Percentiles rank a stretch among this genome's conserved stretches.
Evolutionary conservation across 2,888 invertebrate species (phyloP).

Genomic region (Augochlorella aurata): DNA sequence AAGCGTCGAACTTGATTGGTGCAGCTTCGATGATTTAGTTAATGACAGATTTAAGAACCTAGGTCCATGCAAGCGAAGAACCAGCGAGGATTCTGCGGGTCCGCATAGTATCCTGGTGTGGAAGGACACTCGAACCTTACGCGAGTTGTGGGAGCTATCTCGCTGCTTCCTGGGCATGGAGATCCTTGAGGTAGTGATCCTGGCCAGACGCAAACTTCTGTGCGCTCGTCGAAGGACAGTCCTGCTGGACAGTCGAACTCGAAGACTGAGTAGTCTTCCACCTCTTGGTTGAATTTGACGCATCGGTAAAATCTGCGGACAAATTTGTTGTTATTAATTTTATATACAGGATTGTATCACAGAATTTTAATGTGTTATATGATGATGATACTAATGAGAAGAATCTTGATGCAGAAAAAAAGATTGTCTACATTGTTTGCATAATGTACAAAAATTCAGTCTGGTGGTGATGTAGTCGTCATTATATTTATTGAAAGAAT

Average conservation of each 20-base stretch:
- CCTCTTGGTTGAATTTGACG: constrained; percentile 90
- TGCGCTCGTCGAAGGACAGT: constrained; percentile 88
- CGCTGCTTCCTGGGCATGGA: constrained; percentile 90
- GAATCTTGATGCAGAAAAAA: too few relatives aligned
- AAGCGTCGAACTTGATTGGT: background rate
- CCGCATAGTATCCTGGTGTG: constrained; percentile 89
- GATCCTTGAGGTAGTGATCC: constrained; percentile 88
- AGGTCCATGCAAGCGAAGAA: constrained; percentile 92
- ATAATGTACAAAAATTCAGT: background rate
- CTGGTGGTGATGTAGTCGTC: too few relatives aligned
- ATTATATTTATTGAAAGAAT: background rate
- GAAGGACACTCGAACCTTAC: constrained; percentile 87
- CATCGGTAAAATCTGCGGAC: constrained; percentile 88
- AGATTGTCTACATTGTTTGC: too few relatives aligned
- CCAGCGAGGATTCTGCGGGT: constrained; percentile 92
- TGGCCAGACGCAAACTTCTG: constrained; percentile 92
- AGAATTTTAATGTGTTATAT: too few relatives aligned
- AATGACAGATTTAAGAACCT: constrained; percentile 80
- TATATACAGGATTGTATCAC: background rate
- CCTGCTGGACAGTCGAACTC: constrained; percentile 92
- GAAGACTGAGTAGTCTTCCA: constrained; percentile 90
- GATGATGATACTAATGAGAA: too few relatives aligned
- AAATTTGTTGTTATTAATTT: background rate
- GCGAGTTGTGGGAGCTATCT: constrained; percentile 89
- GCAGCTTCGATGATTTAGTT: background rate